Evolutionary conservation across 1,140 invertebrate genomes (phyloP).

Genomic region (Zaprionus lachaisei): DNA sequence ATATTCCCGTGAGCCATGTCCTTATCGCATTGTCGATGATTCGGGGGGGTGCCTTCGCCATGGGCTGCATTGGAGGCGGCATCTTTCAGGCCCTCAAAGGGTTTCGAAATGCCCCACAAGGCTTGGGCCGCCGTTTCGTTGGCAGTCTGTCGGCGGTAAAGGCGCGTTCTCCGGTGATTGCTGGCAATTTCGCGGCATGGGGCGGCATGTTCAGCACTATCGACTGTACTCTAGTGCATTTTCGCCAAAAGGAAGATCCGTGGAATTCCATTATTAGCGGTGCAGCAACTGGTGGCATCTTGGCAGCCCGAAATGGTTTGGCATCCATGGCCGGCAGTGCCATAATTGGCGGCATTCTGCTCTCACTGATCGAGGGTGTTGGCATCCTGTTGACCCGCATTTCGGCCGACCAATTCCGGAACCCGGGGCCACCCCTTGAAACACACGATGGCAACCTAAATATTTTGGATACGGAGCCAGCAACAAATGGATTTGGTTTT

Average conservation of each 20-base stretch:
- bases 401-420: conserved; percentile 95
- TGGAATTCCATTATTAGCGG: conserved; percentile 99
- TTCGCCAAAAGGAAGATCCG: conserved; percentile 98
- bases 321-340: conserved; percentile 98
- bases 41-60: conserved; percentile 98
- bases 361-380: conserved; percentile 98
- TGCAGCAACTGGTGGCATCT: conserved; percentile 96
- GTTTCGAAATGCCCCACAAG: conserved; percentile 97
- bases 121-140: conserved; percentile 83
- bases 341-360: conserved; percentile 95
- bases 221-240: conserved; percentile 97
- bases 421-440: conserved; percentile 77
- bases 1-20: conserved; percentile 90
- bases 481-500: conserved; percentile 28
- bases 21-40: conserved; percentile 69
- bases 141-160: conserved; percentile 94
- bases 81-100: conserved; percentile 99
- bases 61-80: conserved; percentile 98
- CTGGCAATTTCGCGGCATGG: conserved; percentile 97
- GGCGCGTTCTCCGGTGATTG: conserved; percentile 94
- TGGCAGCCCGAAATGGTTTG: conserved; percentile 96
- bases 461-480: conserved; percentile 29
- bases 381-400: conserved; percentile 96
- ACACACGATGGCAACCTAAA: conserved; percentile 9
- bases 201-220: conserved; percentile 99